A percentile compares a stretch with the other conserved stretches of the same genome.
These are phyloP conservation scores for Perodicticus potto DNA, from an alignment of 2,797 vertebrate genomes.

Conservation along the genomic window DNA sequence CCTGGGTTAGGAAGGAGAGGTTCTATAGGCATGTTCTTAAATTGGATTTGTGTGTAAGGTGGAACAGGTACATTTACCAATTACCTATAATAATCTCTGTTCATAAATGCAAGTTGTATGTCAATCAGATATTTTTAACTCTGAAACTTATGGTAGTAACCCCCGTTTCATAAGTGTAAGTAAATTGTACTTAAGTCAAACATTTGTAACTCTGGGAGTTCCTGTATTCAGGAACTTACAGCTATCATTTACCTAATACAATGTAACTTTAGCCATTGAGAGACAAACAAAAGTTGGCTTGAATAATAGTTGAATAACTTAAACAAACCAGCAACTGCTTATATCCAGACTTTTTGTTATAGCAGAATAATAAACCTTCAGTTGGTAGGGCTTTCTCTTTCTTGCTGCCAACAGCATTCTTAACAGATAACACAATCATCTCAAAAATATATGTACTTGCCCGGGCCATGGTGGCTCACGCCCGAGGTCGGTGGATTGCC, in stretches of 20 bases:
- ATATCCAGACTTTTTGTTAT: not conserved
- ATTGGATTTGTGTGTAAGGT: no score
- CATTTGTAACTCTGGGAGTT: no score
- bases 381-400: not conserved
- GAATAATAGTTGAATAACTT: not conserved
- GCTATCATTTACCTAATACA: not conserved
- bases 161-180: no score
- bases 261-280: not conserved
- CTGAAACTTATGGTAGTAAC: no score
- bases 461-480: not conserved
- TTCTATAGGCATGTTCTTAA: no score
- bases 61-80: no score
- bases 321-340: slow-evolving; percentile 21
- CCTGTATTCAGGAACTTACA: not conserved
- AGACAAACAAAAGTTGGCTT: not conserved
- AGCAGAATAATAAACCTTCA: slow-evolving; percentile 36
- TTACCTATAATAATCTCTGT: no score
- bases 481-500: no score
- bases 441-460: slow-evolving; percentile 50
- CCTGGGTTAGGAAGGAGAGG: no score
- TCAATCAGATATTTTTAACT: no score
- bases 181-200: no score
- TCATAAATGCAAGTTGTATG: no score
- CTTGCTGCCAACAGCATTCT: slow-evolving; percentile 2
- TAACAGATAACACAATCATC: slow-evolving; percentile 11